Conservation (phyloP, 2,888 invertebrate genomes). For the Clanis bilineata region DNA sequence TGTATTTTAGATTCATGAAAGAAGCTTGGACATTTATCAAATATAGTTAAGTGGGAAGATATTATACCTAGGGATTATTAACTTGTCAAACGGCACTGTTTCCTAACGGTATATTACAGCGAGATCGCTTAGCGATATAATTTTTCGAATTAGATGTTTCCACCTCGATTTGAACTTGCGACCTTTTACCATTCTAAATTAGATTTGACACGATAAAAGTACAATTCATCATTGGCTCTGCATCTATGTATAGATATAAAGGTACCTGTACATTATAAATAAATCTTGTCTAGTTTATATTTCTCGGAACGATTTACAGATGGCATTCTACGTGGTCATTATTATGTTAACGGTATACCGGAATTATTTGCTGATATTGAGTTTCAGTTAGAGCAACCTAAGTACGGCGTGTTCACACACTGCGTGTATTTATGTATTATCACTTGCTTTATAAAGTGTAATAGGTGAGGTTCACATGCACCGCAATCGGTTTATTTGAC, state of each 20-base stretch:
- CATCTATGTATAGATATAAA: not conserved
- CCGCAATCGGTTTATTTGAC: constrained; percentile 11
- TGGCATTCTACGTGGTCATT: not conserved
- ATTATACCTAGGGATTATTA: constrained; percentile 17
- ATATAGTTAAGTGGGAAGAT: constrained; percentile 5
- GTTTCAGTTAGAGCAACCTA: not conserved
- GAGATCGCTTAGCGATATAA: constrained; percentile 14
- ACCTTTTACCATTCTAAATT: constrained; percentile 1
- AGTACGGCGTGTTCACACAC: constrained; percentile 8
- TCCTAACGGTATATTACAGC: constrained; percentile 8
- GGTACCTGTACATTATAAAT: not conserved
- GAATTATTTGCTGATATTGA: constrained; percentile 3
- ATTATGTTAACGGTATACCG: not conserved
- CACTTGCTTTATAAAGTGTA: constrained; percentile 3
- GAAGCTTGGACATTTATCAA: constrained; percentile 7
- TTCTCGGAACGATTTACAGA: not conserved
- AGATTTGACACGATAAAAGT: constrained; percentile 6
- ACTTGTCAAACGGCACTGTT: constrained; percentile 13
- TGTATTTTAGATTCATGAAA: not conserved
- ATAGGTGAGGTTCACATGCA: constrained; percentile 15
- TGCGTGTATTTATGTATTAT: not conserved
- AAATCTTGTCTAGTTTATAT: not conserved
- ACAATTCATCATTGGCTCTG: not conserved
- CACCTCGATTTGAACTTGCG: constrained; percentile 5
- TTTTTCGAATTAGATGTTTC: constrained; percentile 10